Evolutionary conservation across 1,140 invertebrate genomes (phyloP).

Genomic region (Leptonema lineaticorne): DNA sequence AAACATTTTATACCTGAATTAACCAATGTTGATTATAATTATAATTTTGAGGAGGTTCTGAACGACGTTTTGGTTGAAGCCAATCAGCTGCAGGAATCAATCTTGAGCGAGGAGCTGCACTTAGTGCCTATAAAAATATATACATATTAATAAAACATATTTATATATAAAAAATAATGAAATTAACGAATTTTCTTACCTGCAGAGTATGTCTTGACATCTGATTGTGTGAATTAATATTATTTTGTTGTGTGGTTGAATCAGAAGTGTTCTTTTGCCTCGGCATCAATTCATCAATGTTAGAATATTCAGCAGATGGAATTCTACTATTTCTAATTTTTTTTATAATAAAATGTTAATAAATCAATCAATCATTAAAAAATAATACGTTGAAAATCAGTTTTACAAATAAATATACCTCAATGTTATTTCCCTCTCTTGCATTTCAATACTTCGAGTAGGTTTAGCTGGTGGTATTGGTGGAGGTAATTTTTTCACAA

Average conservation of each 20-base stretch:
- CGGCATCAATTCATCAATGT: constrained; percentile 55
- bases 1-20: constrained; percentile 63
- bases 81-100: constrained; percentile 70
- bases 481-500: constrained; percentile 47
- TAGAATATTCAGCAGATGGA: constrained; percentile 56
- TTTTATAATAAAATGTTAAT: not conserved
- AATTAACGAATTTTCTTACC: constrained; percentile 42
- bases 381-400: not conserved
- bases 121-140: constrained; percentile 58
- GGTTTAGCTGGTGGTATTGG: constrained; percentile 58
- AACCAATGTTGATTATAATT: constrained; percentile 86
- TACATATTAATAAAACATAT: not conserved
- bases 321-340: constrained; percentile 60
- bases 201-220: constrained; percentile 77
- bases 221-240: constrained; percentile 58
- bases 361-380: not conserved
- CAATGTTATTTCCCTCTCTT: constrained; percentile 53
- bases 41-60: constrained; percentile 64
- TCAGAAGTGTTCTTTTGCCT: constrained; percentile 54
- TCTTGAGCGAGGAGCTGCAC: constrained; percentile 72
- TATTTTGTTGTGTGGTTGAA: constrained; percentile 45
- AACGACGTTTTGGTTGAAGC: constrained; percentile 68
- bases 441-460: constrained; percentile 49
- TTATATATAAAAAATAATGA: constrained; percentile 6
- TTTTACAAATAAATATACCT: constrained; percentile 44